Evolutionary conservation across 2,113 vertebrate genomes (phyloP).

Genomic region (Engraulis encrasicolus): DNA sequence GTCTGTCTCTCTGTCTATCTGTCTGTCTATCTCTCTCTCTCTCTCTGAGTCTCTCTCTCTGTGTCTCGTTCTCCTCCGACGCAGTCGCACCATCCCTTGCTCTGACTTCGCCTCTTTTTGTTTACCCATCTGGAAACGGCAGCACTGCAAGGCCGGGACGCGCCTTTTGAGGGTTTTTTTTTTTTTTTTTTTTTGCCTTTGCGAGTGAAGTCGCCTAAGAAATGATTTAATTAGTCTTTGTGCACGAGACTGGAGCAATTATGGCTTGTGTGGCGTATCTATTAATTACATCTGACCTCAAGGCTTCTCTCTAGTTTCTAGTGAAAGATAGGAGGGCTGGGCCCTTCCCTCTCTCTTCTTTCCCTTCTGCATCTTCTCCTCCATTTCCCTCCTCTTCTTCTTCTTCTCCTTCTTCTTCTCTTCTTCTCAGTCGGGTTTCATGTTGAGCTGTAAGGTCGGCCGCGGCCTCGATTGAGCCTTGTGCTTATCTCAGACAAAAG

Average conservation of each 20-base stretch:
- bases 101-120: not conserved
- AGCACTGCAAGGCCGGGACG: not conserved
- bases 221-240: slow-evolving; percentile 66
- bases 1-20: too few relatives aligned
- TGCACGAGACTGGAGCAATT: slow-evolving; percentile 68
- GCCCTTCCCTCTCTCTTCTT: slow-evolving; percentile 23
- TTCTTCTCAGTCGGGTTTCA: slow-evolving; percentile 65
- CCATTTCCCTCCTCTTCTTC: too few relatives aligned
- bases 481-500: not conserved
- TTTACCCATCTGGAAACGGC: slow-evolving; percentile 16
- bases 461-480: not conserved
- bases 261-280: slow-evolving; percentile 67
- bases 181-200: too few relatives aligned
- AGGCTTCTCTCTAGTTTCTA: slow-evolving; percentile 44
- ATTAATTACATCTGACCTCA: slow-evolving; percentile 73
- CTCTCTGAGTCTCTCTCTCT: too few relatives aligned
- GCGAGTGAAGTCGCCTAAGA: slow-evolving; percentile 29
- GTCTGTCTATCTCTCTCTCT: too few relatives aligned
- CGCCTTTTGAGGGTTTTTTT: slow-evolving; percentile 20
- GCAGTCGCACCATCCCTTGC: not conserved
- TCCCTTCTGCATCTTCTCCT: too few relatives aligned
- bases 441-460: slow-evolving; percentile 53
- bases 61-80: too few relatives aligned
- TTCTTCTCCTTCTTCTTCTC: too few relatives aligned
- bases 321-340: slow-evolving; percentile 43